Evolutionary conservation across 1,140 invertebrate genomes (phyloP), one percentile per base, ranked within the genome.

Genomic region (Megathymus violae): DNA sequence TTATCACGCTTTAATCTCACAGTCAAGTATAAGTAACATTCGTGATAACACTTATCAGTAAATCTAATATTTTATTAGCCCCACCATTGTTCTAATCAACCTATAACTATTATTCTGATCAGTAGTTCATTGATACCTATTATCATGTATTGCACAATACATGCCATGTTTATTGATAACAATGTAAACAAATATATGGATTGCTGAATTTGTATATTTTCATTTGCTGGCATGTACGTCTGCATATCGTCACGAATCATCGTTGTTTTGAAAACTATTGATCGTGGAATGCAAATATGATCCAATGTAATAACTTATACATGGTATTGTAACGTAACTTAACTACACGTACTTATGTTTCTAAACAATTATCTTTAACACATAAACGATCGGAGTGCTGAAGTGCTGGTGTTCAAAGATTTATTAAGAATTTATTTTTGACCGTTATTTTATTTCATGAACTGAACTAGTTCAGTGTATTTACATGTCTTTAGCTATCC

Each of bases 41-140:
- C 52, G 50, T 79, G 86, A 89, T 89, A 88, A 84, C 67, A 66
- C 13, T 76, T 88, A 88, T 89, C 82, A 74, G 65, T 50, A 77
- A 88, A 89, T 88, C 83, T 80, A 63, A 69, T 74, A 79, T 73
- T 74, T 70, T 67, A 76, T 71, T 72, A 51, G 52, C 58, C 50
- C 44, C 62, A 59, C 47, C 67, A 74, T 77, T 68, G 66, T 72
- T 73, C 52, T 59, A 74, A 73, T 76, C 71, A 70, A 38, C 51
- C 63, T 56, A 56, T 64, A 72, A 79, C 65, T 67, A 76, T 69
- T 73, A 75, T 67, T 60, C 46, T 61, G 47, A 62, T 67, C 54
- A 60, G 71, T 74, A 67, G 51, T 73, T 71, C 69, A 80, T 80
- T 76, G 79, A 80, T 85, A 67, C 71, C 44, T 62, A 73, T 76